phyloP scores from a whole-genome alignment of 2,113 vertebrate genomes.

The Odocoileus virginianus region DNA sequence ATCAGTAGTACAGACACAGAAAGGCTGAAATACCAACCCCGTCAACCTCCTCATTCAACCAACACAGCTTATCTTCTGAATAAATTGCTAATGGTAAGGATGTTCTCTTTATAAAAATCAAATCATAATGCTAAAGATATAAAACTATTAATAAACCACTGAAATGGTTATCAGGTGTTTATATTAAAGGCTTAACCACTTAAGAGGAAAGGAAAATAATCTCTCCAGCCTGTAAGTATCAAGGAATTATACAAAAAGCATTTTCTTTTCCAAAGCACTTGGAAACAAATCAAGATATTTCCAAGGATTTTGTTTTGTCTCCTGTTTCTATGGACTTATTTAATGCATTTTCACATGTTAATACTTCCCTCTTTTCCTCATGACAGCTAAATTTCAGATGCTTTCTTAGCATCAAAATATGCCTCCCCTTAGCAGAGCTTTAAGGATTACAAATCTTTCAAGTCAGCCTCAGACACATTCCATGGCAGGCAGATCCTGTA shows the following conservation, averaged over 20 bases:
- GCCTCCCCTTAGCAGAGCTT: not conserved
- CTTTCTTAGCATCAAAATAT: not conserved
- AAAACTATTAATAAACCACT: not conserved
- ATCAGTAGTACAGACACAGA: not conserved
- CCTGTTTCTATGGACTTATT: not conserved
- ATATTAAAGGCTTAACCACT: not conserved
- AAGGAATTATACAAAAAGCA: not conserved
- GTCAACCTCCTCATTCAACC: not conserved
- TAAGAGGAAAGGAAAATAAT: not conserved
- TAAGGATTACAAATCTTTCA: not conserved
- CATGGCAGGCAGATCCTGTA: not conserved
- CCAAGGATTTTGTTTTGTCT: not conserved
- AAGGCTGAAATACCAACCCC: not conserved
- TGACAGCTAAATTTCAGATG: not conserved
- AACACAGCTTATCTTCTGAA: not conserved
- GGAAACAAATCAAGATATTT: constrained; percentile 16
- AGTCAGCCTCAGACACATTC: not conserved
- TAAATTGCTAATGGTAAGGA: not conserved
- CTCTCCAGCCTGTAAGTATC: not conserved
- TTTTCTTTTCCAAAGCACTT: not conserved
- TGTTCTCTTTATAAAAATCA: constrained; percentile 11
- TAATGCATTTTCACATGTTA: not conserved
- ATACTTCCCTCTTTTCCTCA: not conserved
- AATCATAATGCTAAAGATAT: not conserved
- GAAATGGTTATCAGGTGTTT: not conserved